Base-by-base conservation (phyloP, 2,113 vertebrate species). In the Phalacrocorax carbo region DNA sequence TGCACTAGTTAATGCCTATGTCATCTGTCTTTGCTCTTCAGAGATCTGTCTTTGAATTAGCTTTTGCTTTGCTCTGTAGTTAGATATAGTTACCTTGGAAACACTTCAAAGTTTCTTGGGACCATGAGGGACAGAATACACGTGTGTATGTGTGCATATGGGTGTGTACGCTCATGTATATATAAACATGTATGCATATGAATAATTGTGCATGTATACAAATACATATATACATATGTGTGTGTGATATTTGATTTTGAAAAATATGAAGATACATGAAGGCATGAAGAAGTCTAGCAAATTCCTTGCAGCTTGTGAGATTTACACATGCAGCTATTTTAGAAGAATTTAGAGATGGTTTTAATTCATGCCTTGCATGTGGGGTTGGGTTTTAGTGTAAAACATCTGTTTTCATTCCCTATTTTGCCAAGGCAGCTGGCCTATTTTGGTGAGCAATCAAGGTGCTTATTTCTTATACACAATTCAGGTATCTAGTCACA, bases 71-170 rank as follows among this genome's bases (percentile, higher is more conserved):
- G 42, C 66, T 88, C 36, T 7, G 9, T 79, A 44, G 40, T 79
- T 70, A 75, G 62, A 42, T 80, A 25, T 4, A 38, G 6, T 71
- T 86, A 81, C 8, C 25, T 38, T 93, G 83, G 68, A 81, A 88
- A 60, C 8, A 29, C 23, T 92, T 91, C 3, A 20, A 81, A 81
- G 10, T n/a, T 78, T 78, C 42, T 54, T 88, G 49, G 34, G 54
- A 34, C 44, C 5, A 1, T 26, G 27, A 44, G 23, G 9, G 10
- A 72, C 29, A 48, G 52, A 92, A 46, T 62, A 70, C 13, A 14
- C 0, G 0, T 27, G 2, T 65, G 3, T 29, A 9, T 73, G 12
- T 27, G 27, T 36, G 16, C 27, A 13, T 68, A 10, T 36, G 6
- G 30, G 7, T 58, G 34, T n/a, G 17, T 30, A 49, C 27, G 20